These are phyloP conservation scores for Troides helena DNA, from an alignment of 2,888 invertebrate species.

Conservation along the genomic window DNA sequence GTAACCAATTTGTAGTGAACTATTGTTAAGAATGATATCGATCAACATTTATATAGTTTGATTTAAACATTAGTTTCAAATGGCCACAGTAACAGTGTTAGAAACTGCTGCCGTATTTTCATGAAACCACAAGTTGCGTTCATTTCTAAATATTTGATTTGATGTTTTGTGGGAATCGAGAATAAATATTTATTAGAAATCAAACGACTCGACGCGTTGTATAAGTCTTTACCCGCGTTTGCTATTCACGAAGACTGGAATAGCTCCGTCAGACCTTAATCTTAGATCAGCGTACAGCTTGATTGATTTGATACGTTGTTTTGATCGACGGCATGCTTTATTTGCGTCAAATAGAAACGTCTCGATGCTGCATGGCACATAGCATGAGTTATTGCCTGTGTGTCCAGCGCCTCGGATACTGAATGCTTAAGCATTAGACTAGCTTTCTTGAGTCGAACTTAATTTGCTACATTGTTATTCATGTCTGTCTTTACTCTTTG, in stretches of 20 bases:
- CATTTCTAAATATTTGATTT: no score
- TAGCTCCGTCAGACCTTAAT: constrained; percentile 27
- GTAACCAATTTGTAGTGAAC: no score
- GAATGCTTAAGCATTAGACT: constrained; percentile 45
- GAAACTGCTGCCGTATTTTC: no score
- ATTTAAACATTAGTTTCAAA: no score
- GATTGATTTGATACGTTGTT: constrained; percentile 48
- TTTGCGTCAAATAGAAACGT: constrained; percentile 49
- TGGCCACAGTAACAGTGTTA: no score
- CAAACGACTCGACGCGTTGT: constrained; percentile 6
- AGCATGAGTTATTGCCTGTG: constrained; percentile 46
- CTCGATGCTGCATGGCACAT: constrained; percentile 38
- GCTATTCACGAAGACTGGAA: constrained; percentile 25
- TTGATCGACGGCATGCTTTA: constrained; percentile 53
- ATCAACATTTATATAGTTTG: no score
- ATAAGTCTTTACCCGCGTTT: constrained; percentile 6
- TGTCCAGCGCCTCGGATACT: constrained; percentile 40
- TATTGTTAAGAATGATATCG: no score
- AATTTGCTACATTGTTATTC: constrained; percentile 22
- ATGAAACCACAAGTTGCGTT: no score
- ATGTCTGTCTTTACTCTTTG: constrained; percentile 2
- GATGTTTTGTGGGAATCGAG: neutral
- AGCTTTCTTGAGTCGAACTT: constrained; percentile 33
- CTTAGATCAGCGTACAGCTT: constrained; percentile 33
- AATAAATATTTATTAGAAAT: constrained; percentile 1